A percentile compares a stretch with the other conserved stretches of the same genome.
phyloP scores from a whole-genome alignment of 2,888 invertebrate genomes.

The Gnatocerus cornutus region DNA sequence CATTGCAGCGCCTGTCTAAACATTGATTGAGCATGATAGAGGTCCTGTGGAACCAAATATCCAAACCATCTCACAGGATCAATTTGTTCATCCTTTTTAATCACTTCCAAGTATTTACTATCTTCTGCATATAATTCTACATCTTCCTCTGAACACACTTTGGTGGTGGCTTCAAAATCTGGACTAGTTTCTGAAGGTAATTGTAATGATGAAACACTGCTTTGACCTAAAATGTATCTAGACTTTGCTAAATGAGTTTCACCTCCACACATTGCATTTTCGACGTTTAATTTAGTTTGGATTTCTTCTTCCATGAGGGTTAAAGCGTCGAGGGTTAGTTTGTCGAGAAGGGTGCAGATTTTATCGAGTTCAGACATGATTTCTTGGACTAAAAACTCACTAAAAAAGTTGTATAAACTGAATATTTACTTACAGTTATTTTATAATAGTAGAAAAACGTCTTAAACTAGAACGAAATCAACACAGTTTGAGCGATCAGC shows the following conservation, averaged over 20 bases:
- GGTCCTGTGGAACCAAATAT: slow-evolving; percentile 85
- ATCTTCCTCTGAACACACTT: slow-evolving; percentile 65
- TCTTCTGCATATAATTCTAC: slow-evolving; percentile 61
- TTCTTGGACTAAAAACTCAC: no score
- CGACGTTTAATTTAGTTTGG: slow-evolving; percentile 78
- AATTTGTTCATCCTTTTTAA: slow-evolving; percentile 64
- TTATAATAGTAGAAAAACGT: no score
- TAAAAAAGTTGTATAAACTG: no score
- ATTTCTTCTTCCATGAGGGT: slow-evolving; percentile 85
- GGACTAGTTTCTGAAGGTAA: slow-evolving; percentile 79
- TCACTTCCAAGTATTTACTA: slow-evolving; percentile 64
- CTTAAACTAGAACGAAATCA: no score
- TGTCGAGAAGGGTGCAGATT: slow-evolving; percentile 78
- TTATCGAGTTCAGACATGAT: slow-evolving; percentile 65
- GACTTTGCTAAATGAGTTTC: slow-evolving; percentile 84
- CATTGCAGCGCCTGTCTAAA: slow-evolving; percentile 82
- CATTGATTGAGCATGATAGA: slow-evolving; percentile 82
- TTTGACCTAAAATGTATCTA: slow-evolving; percentile 86
- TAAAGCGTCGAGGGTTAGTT: slow-evolving; percentile 79
- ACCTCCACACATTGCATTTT: slow-evolving; percentile 80
- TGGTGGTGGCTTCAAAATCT: slow-evolving; percentile 71
- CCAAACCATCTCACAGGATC: slow-evolving; percentile 93
- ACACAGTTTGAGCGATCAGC: no score
- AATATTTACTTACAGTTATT: no score
- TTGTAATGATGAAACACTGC: slow-evolving; percentile 80